These are phyloP conservation scores for Jacana jacana DNA, from an alignment of 2,113 vertebrate species.

Conservation along the genomic window DNA sequence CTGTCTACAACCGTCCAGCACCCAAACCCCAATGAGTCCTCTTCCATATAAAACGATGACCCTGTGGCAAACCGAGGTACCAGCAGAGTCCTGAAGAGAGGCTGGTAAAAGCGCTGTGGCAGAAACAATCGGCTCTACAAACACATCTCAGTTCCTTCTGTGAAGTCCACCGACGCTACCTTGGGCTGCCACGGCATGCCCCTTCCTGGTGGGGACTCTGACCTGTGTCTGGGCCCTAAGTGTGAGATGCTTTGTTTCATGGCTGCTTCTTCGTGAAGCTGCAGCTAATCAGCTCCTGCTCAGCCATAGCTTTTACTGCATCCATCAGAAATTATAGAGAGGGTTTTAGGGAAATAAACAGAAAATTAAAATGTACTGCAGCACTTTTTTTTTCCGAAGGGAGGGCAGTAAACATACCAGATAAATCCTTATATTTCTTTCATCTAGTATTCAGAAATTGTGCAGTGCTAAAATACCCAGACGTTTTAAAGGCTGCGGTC, in stretches of 20 bases:
- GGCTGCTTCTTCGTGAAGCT: constrained; percentile 14
- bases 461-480: constrained; percentile 69
- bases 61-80: background rate
- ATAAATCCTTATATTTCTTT: constrained; percentile 60
- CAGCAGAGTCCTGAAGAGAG: background rate
- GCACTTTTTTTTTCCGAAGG: constrained; percentile 36
- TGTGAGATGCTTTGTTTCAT: constrained; percentile 8
- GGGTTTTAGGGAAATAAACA: constrained; percentile 69
- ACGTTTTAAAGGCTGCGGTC: constrained; percentile 71
- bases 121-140: background rate
- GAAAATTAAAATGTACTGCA: constrained; percentile 68
- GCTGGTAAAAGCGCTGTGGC: background rate
- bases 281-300: constrained; percentile 35
- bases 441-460: constrained; percentile 65
- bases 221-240: background rate
- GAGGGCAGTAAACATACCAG: constrained; percentile 67
- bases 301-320: constrained; percentile 50
- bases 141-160: background rate
- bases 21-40: background rate
- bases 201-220: background rate
- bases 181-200: background rate
- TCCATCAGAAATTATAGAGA: constrained; percentile 54
- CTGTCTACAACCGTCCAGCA: background rate
- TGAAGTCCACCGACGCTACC: background rate
- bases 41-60: rapidly evolving